Percentiles rank a stretch among this genome's conserved stretches.
Evolutionary conservation across 2,888 invertebrate species (phyloP).

Genomic region (Harpalus rubripes): DNA sequence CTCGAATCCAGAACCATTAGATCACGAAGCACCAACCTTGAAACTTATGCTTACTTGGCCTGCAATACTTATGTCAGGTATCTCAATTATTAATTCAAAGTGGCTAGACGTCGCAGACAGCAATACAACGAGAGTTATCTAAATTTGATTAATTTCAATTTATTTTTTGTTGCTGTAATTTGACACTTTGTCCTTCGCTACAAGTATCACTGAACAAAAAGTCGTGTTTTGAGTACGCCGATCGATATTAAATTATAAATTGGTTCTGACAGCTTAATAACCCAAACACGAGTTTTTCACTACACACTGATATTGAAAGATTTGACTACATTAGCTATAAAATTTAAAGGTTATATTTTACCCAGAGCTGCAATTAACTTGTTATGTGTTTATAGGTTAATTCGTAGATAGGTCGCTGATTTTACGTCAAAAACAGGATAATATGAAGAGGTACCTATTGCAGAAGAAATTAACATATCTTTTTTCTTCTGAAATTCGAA

Average conservation of each 20-base stretch:
- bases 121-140: constrained; percentile 6
- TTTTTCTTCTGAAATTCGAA: too few relatives aligned
- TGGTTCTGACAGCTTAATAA: constrained; percentile 48
- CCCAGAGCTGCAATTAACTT: constrained; percentile 39
- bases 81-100: constrained; percentile 22
- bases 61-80: too few relatives aligned
- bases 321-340: constrained; percentile 25
- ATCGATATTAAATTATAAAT: constrained; percentile 55
- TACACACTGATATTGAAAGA: background rate
- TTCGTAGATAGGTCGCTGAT: background rate
- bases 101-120: background rate
- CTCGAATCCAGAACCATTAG: too few relatives aligned
- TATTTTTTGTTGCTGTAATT: constrained; percentile 21
- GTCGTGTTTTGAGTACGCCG: constrained; percentile 9
- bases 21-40: too few relatives aligned
- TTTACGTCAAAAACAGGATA: background rate
- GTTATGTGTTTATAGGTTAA: constrained; percentile 3
- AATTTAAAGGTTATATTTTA: constrained; percentile 26
- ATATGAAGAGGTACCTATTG: background rate
- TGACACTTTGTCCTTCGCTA: constrained; percentile 38
- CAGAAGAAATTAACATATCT: too few relatives aligned
- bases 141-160: constrained; percentile 46
- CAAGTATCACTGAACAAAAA: constrained; percentile 34
- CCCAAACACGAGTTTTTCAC: constrained; percentile 29
- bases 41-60: too few relatives aligned